These are phyloP conservation scores for Tortricodes alternella DNA, from an alignment of 2,888 invertebrate genomes.

Conservation along the genomic window DNA sequence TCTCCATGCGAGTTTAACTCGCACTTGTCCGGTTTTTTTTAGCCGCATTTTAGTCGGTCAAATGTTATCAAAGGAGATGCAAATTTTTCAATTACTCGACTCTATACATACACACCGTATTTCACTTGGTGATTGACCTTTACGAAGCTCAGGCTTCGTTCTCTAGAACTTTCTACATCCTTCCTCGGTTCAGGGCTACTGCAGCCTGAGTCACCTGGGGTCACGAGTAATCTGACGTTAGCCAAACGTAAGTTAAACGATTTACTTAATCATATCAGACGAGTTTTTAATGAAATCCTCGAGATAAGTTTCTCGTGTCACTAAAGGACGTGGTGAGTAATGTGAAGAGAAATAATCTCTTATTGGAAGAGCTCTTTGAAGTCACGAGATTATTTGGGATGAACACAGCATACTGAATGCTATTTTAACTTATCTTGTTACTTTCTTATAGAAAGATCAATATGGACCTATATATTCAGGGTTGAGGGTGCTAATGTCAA, in stretches of 20 bases:
- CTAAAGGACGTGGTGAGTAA: conserved; percentile 23
- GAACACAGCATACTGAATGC: neutral
- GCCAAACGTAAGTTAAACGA: conserved; percentile 31
- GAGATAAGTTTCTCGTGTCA: conserved; percentile 28
- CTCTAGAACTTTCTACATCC: conserved; percentile 48
- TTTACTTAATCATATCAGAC: conserved; percentile 31
- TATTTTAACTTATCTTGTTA: conserved; percentile 18
- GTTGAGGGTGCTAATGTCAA: conserved; percentile 24
- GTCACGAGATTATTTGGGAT: neutral
- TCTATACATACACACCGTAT: neutral
- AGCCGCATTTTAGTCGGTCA: too few relatives aligned
- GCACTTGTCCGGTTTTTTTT: too few relatives aligned
- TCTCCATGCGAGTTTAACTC: too few relatives aligned
- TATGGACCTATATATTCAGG: conserved; percentile 10
- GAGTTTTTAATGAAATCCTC: conserved; percentile 24
- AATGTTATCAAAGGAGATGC: too few relatives aligned
- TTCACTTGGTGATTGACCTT: conserved; percentile 43
- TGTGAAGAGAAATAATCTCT: conserved; percentile 22
- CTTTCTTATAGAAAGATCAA: conserved; percentile 15
- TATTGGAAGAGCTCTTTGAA: conserved; percentile 13
- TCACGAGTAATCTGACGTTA: conserved; percentile 56
- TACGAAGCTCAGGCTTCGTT: conserved; percentile 44
- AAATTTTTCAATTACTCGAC: neutral
- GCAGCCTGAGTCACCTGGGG: conserved; percentile 32
- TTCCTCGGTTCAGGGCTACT: conserved; percentile 38